Conservation (phyloP, 64 coral and sea anemone genomes). For the Pocillopora damicornis region DNA sequence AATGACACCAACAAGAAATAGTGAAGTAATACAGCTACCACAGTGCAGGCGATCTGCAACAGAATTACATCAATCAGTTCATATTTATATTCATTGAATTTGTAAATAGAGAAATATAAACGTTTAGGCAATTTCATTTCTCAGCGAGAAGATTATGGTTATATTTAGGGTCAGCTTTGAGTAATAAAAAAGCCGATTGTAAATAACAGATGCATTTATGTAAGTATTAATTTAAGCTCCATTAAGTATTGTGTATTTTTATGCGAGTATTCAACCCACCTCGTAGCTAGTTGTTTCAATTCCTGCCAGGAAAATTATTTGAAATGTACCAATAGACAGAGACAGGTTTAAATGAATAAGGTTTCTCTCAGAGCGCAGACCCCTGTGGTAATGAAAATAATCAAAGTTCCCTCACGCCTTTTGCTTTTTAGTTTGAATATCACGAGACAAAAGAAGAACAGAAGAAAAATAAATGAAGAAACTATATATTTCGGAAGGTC, state of each 20-base stretch:
- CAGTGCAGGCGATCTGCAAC: not conserved
- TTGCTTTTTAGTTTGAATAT: too few species aligned
- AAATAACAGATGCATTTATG: not conserved
- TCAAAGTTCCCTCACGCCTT: not conserved
- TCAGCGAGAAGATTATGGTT: too few species aligned
- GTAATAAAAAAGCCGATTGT: not conserved
- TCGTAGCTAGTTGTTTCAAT: constrained; percentile 59
- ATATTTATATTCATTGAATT: too few species aligned
- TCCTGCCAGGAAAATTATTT: constrained; percentile 73
- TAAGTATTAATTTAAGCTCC: not conserved
- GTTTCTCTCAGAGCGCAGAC: constrained; percentile 66
- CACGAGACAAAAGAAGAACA: too few species aligned
- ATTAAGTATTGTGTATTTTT: not conserved
- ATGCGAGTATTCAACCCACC: not conserved
- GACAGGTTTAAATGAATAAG: constrained; percentile 75
- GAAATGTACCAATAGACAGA: constrained; percentile 58
- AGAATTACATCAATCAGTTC: not conserved
- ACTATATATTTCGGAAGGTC: too few species aligned
- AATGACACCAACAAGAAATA: constrained; percentile 34
- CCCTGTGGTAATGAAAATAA: constrained; percentile 16
- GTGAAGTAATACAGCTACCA: constrained; percentile 44
- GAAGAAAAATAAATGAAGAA: too few species aligned
- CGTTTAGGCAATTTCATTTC: too few species aligned
- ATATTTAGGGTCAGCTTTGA: too few species aligned
- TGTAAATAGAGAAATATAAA: too few species aligned